These are phyloP conservation scores for Coelinius sp. DNA, from an alignment of 2,888 invertebrate species.

Conservation along the genomic window DNA sequence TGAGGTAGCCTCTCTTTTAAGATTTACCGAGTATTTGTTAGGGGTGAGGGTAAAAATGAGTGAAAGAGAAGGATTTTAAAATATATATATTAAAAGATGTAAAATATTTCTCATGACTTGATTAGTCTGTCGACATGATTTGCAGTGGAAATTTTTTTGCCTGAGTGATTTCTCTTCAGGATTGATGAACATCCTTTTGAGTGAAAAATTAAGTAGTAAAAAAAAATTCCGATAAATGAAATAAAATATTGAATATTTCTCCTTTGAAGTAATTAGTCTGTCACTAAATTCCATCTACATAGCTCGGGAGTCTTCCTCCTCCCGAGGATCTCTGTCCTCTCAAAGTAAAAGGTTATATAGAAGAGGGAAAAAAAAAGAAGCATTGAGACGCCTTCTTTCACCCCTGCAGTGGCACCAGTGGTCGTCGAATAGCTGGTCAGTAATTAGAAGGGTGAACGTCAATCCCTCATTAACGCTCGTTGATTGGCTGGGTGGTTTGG, in stretches of 20 bases:
- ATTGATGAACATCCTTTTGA: background rate
- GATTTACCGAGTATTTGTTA: slow-evolving; percentile 9
- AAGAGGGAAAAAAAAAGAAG: background rate
- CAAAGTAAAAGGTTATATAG: background rate
- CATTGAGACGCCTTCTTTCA: background rate
- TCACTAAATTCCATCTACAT: background rate
- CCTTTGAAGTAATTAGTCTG: background rate
- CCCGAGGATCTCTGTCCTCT: too few species aligned
- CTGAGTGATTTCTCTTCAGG: background rate
- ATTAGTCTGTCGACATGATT: slow-evolving; percentile 11
- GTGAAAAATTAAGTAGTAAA: background rate
- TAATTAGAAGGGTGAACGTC: slow-evolving; percentile 54
- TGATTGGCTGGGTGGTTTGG: slow-evolving; percentile 62
- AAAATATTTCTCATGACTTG: background rate
- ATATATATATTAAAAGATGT: background rate
- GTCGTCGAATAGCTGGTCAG: slow-evolving; percentile 46
- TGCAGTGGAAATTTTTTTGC: background rate
- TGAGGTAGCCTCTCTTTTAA: slow-evolving; percentile 4
- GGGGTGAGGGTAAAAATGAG: background rate
- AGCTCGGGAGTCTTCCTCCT: too few species aligned
- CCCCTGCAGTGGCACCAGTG: background rate
- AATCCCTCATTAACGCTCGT: slow-evolving; percentile 63
- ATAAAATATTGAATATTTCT: background rate
- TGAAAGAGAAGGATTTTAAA: background rate
- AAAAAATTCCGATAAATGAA: background rate